Percentiles rank a stretch among this genome's conserved stretches.
Evolutionary conservation across 2,888 invertebrate species (phyloP).

Genomic region (Plebejus melissa): DNA sequence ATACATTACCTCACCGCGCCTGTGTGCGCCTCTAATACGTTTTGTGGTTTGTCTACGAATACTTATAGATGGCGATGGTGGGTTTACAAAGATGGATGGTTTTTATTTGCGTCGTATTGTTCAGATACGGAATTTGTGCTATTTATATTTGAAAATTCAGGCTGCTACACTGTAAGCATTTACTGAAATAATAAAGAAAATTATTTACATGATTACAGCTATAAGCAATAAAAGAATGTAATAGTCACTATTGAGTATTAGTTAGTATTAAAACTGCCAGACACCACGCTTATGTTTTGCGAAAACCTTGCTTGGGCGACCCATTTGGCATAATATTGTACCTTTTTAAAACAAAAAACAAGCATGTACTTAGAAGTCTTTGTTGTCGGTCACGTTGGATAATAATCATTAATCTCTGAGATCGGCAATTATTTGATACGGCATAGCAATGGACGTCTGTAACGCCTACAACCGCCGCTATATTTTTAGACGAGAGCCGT

Average conservation of each 20-base stretch:
- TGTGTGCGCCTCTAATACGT: slow-evolving; percentile 42
- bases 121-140: neutral
- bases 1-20: slow-evolving; percentile 37
- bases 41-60: slow-evolving; percentile 40
- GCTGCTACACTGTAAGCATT: neutral
- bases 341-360: neutral
- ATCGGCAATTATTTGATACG: slow-evolving; percentile 9
- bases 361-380: neutral
- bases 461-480: neutral
- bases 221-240: neutral
- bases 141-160: neutral
- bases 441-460: neutral
- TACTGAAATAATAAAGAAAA: neutral
- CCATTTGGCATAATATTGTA: too few species aligned
- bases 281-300: neutral
- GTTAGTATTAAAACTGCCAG: too few species aligned
- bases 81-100: slow-evolving; percentile 11
- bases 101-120: neutral
- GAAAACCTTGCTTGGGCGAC: too few species aligned
- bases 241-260: neutral
- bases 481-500: slow-evolving; percentile 31
- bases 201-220: neutral
- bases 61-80: slow-evolving; percentile 45
- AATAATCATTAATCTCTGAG: neutral
- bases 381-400: neutral